phyloP scores from a whole-genome alignment of 2,888 invertebrate species.

The Sphaerophoria rueppellii region DNA sequence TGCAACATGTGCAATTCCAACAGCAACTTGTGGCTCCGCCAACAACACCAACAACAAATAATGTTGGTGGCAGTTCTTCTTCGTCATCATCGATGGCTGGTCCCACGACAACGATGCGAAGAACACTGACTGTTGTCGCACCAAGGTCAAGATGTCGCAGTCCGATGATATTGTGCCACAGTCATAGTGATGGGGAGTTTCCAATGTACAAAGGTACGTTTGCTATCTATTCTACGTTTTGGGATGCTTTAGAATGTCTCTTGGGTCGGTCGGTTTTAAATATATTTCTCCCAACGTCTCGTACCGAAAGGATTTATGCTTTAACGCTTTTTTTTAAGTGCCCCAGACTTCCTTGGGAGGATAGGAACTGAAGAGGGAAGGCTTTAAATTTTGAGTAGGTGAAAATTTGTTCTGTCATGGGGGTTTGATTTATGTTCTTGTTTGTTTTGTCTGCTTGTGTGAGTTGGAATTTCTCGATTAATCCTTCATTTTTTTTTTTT shows the following conservation, averaged over 20 bases:
- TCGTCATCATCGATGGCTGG: constrained; percentile 76
- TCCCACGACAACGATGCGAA: constrained; percentile 66
- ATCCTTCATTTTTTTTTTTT: constrained; percentile 21
- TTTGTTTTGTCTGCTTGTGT: neutral
- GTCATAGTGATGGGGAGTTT: constrained; percentile 93
- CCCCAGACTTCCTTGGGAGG: too few species aligned
- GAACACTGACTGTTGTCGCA: constrained; percentile 61
- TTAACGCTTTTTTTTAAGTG: too few species aligned
- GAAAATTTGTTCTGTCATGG: constrained; percentile 8
- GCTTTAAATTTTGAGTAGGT: constrained; percentile 21
- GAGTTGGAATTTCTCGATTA: constrained; percentile 26
- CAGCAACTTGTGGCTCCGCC: constrained; percentile 77
- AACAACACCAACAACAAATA: constrained; percentile 77
- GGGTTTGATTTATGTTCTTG: constrained; percentile 26
- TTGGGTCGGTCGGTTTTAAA: too few species aligned
- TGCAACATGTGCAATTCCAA: constrained; percentile 73
- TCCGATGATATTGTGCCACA: constrained; percentile 92
- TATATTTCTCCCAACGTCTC: too few species aligned
- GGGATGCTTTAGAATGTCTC: too few species aligned
- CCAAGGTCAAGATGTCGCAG: constrained; percentile 86
- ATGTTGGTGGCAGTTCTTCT: constrained; percentile 83
- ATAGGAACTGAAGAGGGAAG: neutral
- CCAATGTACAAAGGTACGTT: constrained; percentile 90
- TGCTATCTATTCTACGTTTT: neutral
- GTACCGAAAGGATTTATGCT: too few species aligned